phyloP scores from a whole-genome alignment of 2,797 vertebrate genomes.

The Atherinosoma microstoma region DNA sequence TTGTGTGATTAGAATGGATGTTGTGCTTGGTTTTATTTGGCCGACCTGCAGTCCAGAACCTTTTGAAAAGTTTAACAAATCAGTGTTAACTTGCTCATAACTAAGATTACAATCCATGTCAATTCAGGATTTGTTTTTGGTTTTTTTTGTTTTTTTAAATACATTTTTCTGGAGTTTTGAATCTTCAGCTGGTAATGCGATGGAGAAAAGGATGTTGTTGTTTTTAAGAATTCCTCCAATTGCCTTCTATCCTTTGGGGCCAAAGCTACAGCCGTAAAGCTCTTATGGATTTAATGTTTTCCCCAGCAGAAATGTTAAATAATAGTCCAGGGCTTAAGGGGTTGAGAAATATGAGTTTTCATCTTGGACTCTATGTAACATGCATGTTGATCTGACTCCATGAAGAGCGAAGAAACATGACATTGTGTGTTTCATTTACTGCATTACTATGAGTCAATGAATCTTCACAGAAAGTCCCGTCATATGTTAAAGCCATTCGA shows the following conservation, averaged over 20 bases:
- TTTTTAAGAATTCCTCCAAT: too few relatives aligned
- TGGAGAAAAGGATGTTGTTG: too few relatives aligned
- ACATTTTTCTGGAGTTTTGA: too few relatives aligned
- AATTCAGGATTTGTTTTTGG: too few relatives aligned
- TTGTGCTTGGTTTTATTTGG: conserved; percentile 12
- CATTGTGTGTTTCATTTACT: conserved; percentile 2
- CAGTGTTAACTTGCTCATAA: not conserved
- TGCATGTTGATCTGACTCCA: not conserved
- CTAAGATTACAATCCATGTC: too few relatives aligned
- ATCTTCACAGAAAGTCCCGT: not conserved
- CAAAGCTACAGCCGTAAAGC: conserved; percentile 2
- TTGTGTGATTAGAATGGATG: conserved; percentile 11
- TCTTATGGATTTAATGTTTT: conserved; percentile 8
- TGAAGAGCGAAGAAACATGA: not conserved
- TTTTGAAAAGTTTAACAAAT: conserved; percentile 1
- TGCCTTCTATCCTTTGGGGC: not conserved
- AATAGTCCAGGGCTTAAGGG: conserved; percentile 5
- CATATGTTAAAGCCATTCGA: conserved; percentile 48
- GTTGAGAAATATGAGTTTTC: not conserved
- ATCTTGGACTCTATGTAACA: not conserved
- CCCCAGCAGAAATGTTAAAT: conserved; percentile 19
- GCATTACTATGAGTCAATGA: conserved; percentile 13
- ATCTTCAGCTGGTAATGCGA: too few relatives aligned
- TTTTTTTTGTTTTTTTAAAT: too few relatives aligned
- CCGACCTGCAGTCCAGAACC: not conserved